Evolutionary conservation across 2,888 invertebrate genomes (phyloP), one percentile per base, ranked within the genome.

Genomic region (Ormyrus rosae): DNA sequence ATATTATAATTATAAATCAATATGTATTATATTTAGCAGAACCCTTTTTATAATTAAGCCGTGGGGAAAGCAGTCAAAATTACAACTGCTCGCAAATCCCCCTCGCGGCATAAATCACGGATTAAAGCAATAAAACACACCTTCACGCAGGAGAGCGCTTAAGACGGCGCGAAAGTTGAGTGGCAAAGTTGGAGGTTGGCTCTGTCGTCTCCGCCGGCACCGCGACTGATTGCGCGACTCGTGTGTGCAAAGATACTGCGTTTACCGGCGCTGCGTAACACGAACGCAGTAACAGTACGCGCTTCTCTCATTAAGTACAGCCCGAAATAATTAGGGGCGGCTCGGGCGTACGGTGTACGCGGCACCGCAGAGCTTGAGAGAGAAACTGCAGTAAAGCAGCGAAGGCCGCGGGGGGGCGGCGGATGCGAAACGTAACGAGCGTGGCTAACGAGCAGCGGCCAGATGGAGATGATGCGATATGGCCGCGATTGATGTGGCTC

Each of bases 361-460:
- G 34, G 10, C 48, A 56, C 61, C 61, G 65, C 53, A 53, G 68
- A 34, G 34, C 34, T 34, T n/a, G 45, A 46, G 46, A 64, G 50
- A 61, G 63, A 67, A 74, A 79, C 80, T 64, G 80, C 45, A 64
- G 78, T 83, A 79, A 67, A 48, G 63, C 13, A 50, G 34, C 34
- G 34, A 34, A 34, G 34, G 70, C 34, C 34, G 78, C 83, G 80
- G 67, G 50, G 63, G 34, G 55, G 34, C 34, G 34, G 34, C 2
- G 63, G 51, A 61, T 82, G 82, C 84, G 84, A 85, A 86, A 85
- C 86, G 86, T 88, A 89, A 89, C 88, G 89, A 89, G 89, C 88
- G 87, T 86, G 80, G 88, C 88, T 89, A 89, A 89, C 89, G 89
- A 89, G 89, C 87, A 87, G 84, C 86, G 83, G 88, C 84, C 89